Evolutionary conservation across 2,113 vertebrate species (phyloP).

Genomic region (Sarotherodon lohbergeri): DNA sequence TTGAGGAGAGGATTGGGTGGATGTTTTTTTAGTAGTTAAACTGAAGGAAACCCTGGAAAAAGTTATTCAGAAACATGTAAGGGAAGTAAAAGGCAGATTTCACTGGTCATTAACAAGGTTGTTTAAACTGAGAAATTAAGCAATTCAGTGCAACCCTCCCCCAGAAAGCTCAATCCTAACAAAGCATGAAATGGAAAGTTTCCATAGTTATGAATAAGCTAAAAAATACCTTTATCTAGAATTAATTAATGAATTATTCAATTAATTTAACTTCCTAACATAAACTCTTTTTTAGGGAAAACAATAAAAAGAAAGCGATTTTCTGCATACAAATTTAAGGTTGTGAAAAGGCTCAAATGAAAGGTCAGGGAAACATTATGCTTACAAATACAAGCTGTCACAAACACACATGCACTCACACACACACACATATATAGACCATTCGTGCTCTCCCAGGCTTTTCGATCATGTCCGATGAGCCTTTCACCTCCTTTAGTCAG

Average conservation of each 20-base stretch:
- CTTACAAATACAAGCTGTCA: constrained; percentile 26
- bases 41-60: constrained; percentile 11
- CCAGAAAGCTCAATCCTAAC: background rate
- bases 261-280: background rate
- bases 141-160: background rate
- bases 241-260: background rate
- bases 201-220: background rate
- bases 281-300: background rate
- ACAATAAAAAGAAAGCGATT: background rate
- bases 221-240: background rate
- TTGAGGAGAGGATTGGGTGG: constrained; percentile 27
- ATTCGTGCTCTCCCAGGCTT: constrained; percentile 43
- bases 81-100: background rate
- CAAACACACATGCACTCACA: background rate
- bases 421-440: background rate
- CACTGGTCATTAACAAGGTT: background rate
- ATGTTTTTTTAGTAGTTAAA: constrained; percentile 4
- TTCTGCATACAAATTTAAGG: constrained; percentile 1
- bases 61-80: background rate
- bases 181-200: background rate
- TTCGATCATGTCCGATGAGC: constrained; percentile 60
- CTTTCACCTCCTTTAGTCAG: constrained; percentile 50
- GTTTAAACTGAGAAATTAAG: background rate
- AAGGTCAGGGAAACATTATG: constrained; percentile 47
- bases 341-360: constrained; percentile 34